Percentiles rank a stretch among this genome's conserved stretches.
phyloP scores from a whole-genome alignment of 2,888 invertebrate species.

The Tuta absoluta region DNA sequence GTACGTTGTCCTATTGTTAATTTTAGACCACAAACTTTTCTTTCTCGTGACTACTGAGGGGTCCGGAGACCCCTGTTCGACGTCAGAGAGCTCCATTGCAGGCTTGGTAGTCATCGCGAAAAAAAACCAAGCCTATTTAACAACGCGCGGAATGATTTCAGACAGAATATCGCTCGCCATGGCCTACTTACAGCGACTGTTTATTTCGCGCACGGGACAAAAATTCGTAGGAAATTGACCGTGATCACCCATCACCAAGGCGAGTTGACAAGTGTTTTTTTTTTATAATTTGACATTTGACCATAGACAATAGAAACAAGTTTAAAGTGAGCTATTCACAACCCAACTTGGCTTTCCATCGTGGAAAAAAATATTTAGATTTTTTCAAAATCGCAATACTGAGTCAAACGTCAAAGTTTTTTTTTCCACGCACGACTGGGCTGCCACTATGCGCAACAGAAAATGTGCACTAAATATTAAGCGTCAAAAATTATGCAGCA shows the following conservation, averaged over 20 bases:
- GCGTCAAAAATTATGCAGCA: too few species aligned
- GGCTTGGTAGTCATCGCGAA: slow-evolving; percentile 36
- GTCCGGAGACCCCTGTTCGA: slow-evolving; percentile 73
- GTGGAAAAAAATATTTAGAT: background rate
- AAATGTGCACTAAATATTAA: too few species aligned
- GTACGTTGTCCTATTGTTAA: slow-evolving; percentile 77
- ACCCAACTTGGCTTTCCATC: background rate
- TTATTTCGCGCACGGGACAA: slow-evolving; percentile 52
- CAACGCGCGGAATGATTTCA: slow-evolving; percentile 40
- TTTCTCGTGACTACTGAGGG: slow-evolving; percentile 66
- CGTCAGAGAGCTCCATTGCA: slow-evolving; percentile 74
- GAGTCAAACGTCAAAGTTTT: slow-evolving; percentile 10
- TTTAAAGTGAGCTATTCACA: slow-evolving; percentile 1
- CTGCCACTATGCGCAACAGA: too few species aligned
- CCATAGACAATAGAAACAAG: slow-evolving; percentile 18
- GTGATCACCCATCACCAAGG: slow-evolving; percentile 32
- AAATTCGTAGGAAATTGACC: slow-evolving; percentile 37
- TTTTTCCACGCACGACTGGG: too few species aligned
- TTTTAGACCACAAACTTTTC: slow-evolving; percentile 77
- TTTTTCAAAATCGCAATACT: slow-evolving; percentile 11
- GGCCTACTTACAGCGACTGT: slow-evolving; percentile 60
- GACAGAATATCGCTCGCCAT: slow-evolving; percentile 57
- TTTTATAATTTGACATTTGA: background rate
- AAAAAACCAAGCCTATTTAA: slow-evolving; percentile 41
- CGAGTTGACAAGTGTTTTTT: slow-evolving; percentile 18